A percentile compares a stretch with the other conserved stretches of the same genome.
Conservation (phyloP, 2,113 vertebrate genomes). For the Aphelocoma coerulescens region DNA sequence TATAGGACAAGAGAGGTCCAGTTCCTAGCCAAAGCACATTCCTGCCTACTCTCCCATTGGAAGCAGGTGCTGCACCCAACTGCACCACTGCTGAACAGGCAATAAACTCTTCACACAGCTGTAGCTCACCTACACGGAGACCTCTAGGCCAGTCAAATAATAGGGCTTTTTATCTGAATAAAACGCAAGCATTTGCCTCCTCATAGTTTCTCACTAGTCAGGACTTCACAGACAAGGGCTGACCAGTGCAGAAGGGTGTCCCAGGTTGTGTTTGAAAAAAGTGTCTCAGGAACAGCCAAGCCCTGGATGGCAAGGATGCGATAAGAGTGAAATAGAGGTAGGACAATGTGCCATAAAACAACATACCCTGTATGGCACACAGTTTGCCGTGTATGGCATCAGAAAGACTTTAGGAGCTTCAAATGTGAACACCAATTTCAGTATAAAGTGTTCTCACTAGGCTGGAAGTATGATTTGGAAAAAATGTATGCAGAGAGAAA, state of each 20-base stretch:
- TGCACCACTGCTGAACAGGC: neutral
- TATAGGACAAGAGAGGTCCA: neutral
- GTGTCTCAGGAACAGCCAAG: neutral
- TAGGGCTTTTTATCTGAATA: neutral
- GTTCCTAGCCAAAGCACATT: neutral
- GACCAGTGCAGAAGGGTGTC: neutral
- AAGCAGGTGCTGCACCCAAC: neutral
- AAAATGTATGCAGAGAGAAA: neutral
- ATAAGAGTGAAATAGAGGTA: neutral
- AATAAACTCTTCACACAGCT: neutral
- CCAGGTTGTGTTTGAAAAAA: neutral
- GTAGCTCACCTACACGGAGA: neutral
- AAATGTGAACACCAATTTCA: neutral
- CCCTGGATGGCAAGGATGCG: neutral
- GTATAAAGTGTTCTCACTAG: neutral
- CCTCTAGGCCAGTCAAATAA: neutral
- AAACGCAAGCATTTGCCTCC: neutral
- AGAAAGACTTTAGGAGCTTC: neutral
- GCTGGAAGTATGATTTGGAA: neutral
- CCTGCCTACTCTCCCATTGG: neutral
- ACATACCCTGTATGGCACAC: neutral
- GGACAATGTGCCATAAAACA: neutral
- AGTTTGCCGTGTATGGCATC: neutral
- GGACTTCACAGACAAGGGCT: neutral
- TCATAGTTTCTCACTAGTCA: neutral